Evolutionary conservation across 2,888 invertebrate genomes (phyloP), one percentile per base, ranked within the genome.

Genomic region (Helobdella robusta): DNA sequence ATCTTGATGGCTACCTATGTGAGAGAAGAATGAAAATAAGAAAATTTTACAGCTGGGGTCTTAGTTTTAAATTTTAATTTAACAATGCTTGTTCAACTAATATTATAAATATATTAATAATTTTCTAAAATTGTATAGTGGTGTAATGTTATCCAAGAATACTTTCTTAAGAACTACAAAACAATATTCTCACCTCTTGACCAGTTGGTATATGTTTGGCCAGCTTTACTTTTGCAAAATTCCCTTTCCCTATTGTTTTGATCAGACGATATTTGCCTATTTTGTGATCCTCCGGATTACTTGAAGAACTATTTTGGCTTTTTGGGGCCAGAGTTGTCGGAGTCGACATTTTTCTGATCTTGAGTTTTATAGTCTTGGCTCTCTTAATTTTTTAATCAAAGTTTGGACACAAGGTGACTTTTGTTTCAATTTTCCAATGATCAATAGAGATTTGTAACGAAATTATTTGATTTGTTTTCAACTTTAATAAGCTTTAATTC

Each of bases 201-300:
- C 95, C 95, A 73, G 98, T 99, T 75, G 97, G 97, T 75, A 98
- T 88, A 85, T 99, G 98, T 81, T 94, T 95, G 76, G 98, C 98
- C 74, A 99, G 85, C 83, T 99, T 93, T 77, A 98, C 82, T 84
- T 98, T 95, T 81, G 95, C 95, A 84, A 97, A 97, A 84, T 97
- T 97, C 67, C 97, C 97, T 82, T 97, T 97, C 79, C 97, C 97
- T 81, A 97, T 97, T 75, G 98, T 99, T 83, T 98, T 99, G 80
- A 98, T 87, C 79, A 98, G 85, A 83, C 94, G 89, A 84, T 98
- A 99, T 84, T 97, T 97, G 79, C 98, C 98, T 80, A 98, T 77
- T 67, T 78, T 77, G 20, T 77, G 78, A 63, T 78, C 77, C 67
- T 78, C 78, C 25, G 75, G 70, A 28, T n/a, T n/a, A n/a, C n/a